Percentiles rank a stretch among this genome's conserved stretches.
Conservation (phyloP, 2,888 invertebrate genomes). For the Spisula subtruncata region DNA sequence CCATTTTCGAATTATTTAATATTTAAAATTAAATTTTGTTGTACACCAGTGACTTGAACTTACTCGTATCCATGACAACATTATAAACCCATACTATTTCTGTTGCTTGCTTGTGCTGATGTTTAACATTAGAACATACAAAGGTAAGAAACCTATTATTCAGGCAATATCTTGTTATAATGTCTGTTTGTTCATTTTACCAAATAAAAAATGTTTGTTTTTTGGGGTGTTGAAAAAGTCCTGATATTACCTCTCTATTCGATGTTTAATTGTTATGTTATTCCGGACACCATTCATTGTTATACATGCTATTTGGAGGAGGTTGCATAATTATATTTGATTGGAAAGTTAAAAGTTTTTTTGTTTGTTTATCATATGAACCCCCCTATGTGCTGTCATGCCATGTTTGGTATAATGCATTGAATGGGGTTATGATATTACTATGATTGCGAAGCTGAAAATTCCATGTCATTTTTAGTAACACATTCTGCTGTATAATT, state of each 20-base stretch:
- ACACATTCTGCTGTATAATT: neutral
- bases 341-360: neutral
- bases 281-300: neutral
- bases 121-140: constrained; percentile 53
- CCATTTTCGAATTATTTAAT: too few relatives aligned
- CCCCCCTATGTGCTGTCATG: neutral
- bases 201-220: neutral
- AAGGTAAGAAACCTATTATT: constrained; percentile 58
- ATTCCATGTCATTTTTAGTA: constrained; percentile 11
- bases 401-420: neutral
- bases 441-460: neutral
- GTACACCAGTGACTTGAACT: neutral
- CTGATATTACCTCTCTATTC: neutral
- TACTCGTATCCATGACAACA: neutral
- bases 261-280: neutral
- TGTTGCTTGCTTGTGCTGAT: constrained; percentile 69
- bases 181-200: constrained; percentile 50
- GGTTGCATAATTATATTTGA: neutral
- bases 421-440: neutral
- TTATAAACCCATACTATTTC: constrained; percentile 50
- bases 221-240: neutral
- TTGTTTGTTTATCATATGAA: neutral
- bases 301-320: neutral
- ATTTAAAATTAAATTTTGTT: neutral
- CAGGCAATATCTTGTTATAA: constrained; percentile 42